Base-by-base conservation (phyloP, 2,888 invertebrate species). In the Aporophyla lueneburgensis region DNA sequence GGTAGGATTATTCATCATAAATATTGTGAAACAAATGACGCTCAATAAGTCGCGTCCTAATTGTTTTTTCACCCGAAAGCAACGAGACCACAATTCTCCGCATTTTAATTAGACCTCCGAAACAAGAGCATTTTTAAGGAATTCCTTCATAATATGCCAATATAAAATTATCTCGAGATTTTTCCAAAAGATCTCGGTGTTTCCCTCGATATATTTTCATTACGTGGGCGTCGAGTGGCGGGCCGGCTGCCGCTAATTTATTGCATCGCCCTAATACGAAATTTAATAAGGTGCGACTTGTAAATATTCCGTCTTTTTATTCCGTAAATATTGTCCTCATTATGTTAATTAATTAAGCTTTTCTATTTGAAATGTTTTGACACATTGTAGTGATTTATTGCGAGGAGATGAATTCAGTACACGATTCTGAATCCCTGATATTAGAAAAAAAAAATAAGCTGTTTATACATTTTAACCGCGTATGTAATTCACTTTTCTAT, bases 171-270 rank as follows among this genome's bases (percentile, higher is more conserved):
- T 58, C 59, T 72, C 65, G 43, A 81, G 40, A 49, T 49, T 66
- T 83, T 88, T 87, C 86, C 61, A n/a, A 46, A 84, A 77, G 73
- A 77, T 78, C 54, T 77, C 71, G 78, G 82, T 84, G 82, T 85
- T 83, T 76, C 84, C 85, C 86, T 87, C 89, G 88, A 90, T 93
- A 92, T 92, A 93, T 93, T 93, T 92, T 92, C 93, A 93, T 93
- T 93, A 83, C 91, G 86, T 73, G 78, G 83, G 84, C 83, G 88
- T 87, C 86, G 88, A 89, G 90, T 88, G 87, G 88, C 86, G 88
- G 83, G 82, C 83, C 86, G 89, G 87, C 87, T 83, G 84, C 85
- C 83, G 84, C 90, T 91, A 92, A 94, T 94, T 93, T 94, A 94
- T 94, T 90, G 90, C 92, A 87, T 86, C 90, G 89, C 88, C 89